phyloP scores from a whole-genome alignment of 2,113 vertebrate species.

The Cyphomyrus discorhynchus region DNA sequence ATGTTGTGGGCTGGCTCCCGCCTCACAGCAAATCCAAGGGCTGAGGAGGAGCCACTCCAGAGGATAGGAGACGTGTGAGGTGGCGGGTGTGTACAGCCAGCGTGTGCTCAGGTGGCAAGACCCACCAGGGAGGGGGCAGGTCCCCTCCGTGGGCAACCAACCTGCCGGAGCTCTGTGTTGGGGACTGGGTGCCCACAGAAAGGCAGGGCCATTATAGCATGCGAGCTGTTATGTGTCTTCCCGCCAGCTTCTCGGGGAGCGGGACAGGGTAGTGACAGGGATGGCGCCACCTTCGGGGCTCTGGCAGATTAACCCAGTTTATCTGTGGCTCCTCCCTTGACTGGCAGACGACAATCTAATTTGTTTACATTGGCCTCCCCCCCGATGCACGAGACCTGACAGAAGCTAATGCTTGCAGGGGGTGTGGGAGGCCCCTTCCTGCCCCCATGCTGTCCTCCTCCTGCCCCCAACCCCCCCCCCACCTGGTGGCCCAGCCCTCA shows the following conservation, averaged over 20 bases:
- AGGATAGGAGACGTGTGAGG: neutral
- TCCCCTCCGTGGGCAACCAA: neutral
- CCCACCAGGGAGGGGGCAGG: neutral
- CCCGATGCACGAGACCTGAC: neutral
- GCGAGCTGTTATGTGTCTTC: neutral
- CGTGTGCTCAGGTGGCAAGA: neutral
- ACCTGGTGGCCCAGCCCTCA: neutral
- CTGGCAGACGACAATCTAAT: neutral
- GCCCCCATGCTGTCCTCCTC: neutral
- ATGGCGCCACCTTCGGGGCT: neutral
- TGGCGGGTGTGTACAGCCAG: neutral
- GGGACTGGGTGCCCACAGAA: neutral
- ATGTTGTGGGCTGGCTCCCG: neutral
- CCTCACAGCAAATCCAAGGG: neutral
- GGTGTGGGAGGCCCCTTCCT: neutral
- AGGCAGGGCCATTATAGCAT: neutral
- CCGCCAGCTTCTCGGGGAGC: neutral
- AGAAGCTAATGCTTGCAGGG: slow-evolving; percentile 8
- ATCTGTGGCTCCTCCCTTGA: slow-evolving; percentile 8
- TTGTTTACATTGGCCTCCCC: neutral
- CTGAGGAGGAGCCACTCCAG: neutral
- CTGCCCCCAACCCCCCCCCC: neutral
- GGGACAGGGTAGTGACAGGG: neutral
- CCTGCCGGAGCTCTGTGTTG: neutral
- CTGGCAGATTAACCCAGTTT: neutral